Percentiles rank a stretch among this genome's conserved stretches.
These are phyloP conservation scores for Pardosa pseudoannulata DNA, from an alignment of 2,888 invertebrate genomes.

Conservation along the genomic window DNA sequence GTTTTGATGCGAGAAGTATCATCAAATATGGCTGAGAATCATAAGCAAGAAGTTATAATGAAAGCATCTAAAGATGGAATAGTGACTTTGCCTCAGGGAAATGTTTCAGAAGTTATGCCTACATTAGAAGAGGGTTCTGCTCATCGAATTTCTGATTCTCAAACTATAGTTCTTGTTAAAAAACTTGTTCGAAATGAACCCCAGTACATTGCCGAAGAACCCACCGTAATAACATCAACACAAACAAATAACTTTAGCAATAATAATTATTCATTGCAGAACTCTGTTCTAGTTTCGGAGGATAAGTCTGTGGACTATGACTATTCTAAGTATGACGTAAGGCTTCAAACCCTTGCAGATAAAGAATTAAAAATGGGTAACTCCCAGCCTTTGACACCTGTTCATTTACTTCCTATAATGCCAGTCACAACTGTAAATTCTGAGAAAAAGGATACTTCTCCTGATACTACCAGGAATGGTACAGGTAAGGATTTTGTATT, in stretches of 20 bases:
- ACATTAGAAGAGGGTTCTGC: slow-evolving; percentile 13
- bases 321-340: slow-evolving; percentile 43
- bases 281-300: slow-evolving; percentile 13
- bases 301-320: slow-evolving; percentile 34
- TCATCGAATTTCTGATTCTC: slow-evolving; percentile 34
- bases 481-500: slow-evolving; percentile 38
- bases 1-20: slow-evolving; percentile 32
- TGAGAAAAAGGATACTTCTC: slow-evolving; percentile 39
- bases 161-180: slow-evolving; percentile 47
- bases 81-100: slow-evolving; percentile 42
- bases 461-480: slow-evolving; percentile 55
- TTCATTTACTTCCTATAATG: slow-evolving; percentile 75
- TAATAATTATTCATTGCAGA: slow-evolving; percentile 46
- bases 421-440: slow-evolving; percentile 66
- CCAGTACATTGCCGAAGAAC: slow-evolving; percentile 30
- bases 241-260: slow-evolving; percentile 21
- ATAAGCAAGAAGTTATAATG: slow-evolving; percentile 68
- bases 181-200: slow-evolving; percentile 37
- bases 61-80: slow-evolving; percentile 66
- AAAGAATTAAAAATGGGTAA: slow-evolving; percentile 26
- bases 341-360: slow-evolving; percentile 25
- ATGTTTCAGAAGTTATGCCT: slow-evolving; percentile 1
- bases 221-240: slow-evolving; percentile 39
- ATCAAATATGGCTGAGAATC: slow-evolving; percentile 35
- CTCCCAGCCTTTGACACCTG: slow-evolving; percentile 74